Evolutionary conservation across 2,888 invertebrate genomes (phyloP).

Genomic region (Acanthoscelides obtectus): DNA sequence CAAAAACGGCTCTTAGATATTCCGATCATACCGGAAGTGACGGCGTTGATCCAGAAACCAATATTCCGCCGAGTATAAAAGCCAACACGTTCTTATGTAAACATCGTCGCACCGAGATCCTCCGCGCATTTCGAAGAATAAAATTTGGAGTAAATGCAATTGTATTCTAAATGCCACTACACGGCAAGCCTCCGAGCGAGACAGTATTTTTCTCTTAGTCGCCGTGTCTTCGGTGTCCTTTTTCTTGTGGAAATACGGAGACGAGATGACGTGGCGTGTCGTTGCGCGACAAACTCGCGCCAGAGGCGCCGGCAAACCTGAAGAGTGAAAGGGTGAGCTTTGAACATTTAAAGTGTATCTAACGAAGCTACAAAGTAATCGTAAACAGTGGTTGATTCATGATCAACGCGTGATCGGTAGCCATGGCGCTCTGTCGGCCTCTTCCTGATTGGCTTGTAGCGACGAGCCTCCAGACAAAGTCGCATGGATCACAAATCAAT

Average conservation of each 20-base stretch:
- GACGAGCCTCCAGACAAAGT: no score
- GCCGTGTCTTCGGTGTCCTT: not conserved
- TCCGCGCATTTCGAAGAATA: not conserved
- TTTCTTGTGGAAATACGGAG: not conserved
- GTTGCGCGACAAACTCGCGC: not conserved
- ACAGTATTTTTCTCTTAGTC: not conserved
- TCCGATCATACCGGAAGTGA: not conserved
- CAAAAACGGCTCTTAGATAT: not conserved
- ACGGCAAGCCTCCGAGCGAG: not conserved
- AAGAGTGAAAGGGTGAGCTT: no score
- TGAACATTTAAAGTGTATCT: no score
- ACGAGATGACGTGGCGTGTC: not conserved
- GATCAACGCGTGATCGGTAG: no score
- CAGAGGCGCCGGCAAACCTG: not conserved
- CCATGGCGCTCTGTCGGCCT: no score
- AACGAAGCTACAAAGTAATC: no score
- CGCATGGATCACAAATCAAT: no score
- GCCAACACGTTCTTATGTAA: not conserved
- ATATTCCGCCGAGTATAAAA: not conserved
- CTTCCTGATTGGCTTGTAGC: no score
- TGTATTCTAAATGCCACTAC: not conserved
- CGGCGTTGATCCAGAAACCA: not conserved
- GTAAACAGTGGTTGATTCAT: no score
- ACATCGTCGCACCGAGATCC: not conserved
- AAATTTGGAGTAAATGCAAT: not conserved